Conservation (phyloP, 2,113 vertebrate species). For the Phaethon lepturus region DNA sequence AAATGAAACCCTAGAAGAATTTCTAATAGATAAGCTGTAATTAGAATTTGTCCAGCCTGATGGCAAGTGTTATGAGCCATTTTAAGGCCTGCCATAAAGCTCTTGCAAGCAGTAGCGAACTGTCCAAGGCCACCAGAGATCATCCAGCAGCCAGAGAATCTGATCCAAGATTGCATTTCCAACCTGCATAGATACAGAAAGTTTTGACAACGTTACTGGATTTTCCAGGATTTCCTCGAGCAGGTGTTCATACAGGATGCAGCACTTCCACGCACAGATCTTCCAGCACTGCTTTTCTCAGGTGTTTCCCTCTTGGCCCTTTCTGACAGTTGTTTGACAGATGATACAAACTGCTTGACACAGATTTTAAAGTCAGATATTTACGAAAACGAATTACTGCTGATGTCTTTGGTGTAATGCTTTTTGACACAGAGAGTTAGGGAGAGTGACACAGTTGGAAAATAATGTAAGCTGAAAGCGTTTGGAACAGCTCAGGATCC, state of each 20-base stretch:
- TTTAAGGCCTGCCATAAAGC: background rate
- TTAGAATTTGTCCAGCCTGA: background rate
- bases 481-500: constrained; percentile 16
- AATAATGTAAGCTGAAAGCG: constrained; percentile 33
- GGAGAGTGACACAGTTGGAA: constrained; percentile 35
- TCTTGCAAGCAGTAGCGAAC: background rate
- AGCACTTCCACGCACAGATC: background rate
- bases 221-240: background rate
- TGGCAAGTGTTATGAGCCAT: background rate
- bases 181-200: background rate
- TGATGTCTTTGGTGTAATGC: constrained; percentile 40
- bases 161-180: background rate
- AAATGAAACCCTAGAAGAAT: background rate
- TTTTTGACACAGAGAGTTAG: constrained; percentile 60
- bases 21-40: background rate
- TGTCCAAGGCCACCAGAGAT: background rate
- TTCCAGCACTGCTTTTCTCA: constrained; percentile 31
- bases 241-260: background rate
- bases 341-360: constrained; percentile 54
- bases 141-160: background rate
- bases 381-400: constrained; percentile 62
- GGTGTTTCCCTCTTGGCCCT: constrained; percentile 63
- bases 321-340: constrained; percentile 62
- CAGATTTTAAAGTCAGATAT: constrained; percentile 61
- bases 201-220: background rate